A percentile compares a stretch with the other conserved stretches of the same genome.
These are phyloP conservation scores for Leucophora obtusa DNA, from an alignment of 2,888 invertebrate species.

Conservation along the genomic window DNA sequence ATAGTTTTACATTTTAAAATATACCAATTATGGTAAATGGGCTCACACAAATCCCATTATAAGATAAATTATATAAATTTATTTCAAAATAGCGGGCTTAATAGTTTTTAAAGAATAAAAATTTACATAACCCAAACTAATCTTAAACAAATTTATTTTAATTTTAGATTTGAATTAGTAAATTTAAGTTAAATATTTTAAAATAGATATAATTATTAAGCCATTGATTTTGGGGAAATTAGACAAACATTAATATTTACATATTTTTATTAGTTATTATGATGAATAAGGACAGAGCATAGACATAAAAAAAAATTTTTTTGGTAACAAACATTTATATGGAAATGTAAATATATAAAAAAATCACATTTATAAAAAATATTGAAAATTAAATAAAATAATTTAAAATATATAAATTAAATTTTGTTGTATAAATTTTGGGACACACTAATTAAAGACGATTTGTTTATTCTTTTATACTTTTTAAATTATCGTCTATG, in stretches of 20 bases:
- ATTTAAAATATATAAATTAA: not conserved
- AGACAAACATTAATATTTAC: not conserved
- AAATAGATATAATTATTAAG: not conserved
- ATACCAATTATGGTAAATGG: conserved; percentile 51
- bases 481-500: not conserved
- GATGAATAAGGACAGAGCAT: conserved; percentile 1
- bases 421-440: not conserved
- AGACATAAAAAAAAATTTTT: not conserved
- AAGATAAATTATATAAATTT: not conserved
- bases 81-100: no score
- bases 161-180: no score
- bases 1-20: conserved; percentile 11
- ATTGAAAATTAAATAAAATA: not conserved
- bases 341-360: not conserved
- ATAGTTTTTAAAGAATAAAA: no score
- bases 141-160: no score
- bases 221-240: not conserved
- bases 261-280: not conserved
- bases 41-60: conserved; percentile 65
- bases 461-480: not conserved
- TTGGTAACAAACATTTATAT: not conserved
- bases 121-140: no score
- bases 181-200: not conserved
- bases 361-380: not conserved
- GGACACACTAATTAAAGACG: not conserved